Conservation (phyloP, 1,140 invertebrate genomes). For the Hycleus cichorii region DNA sequence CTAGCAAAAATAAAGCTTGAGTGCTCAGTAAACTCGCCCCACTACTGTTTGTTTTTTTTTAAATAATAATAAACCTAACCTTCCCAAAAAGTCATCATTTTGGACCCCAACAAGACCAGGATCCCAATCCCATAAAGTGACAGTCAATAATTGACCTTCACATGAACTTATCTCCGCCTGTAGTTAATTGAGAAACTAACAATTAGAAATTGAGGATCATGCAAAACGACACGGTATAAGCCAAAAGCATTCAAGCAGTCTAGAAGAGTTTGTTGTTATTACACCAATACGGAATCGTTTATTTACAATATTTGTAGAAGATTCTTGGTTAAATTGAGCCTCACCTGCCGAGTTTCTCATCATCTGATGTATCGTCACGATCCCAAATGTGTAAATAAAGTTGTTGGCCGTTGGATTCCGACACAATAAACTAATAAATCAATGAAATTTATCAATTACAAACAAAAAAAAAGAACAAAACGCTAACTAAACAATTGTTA, state of each 20-base stretch:
- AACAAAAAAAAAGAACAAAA: constrained; percentile 26
- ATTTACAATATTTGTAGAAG: constrained; percentile 1
- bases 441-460: constrained; percentile 34
- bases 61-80: constrained; percentile 44
- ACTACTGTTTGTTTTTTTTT: too few relatives aligned
- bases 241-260: background rate
- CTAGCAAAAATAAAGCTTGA: constrained; percentile 7
- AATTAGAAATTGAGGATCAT: background rate
- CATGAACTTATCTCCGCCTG: constrained; percentile 64
- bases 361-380: constrained; percentile 74
- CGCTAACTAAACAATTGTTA: background rate
- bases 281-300: background rate
- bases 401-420: constrained; percentile 60
- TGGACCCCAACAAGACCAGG: constrained; percentile 67
- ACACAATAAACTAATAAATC: constrained; percentile 44
- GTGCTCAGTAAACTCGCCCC: constrained; percentile 1
- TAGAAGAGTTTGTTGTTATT: background rate
- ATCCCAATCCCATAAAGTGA: constrained; percentile 81
- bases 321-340: constrained; percentile 18
- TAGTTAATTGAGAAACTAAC: constrained; percentile 3
- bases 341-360: constrained; percentile 78
- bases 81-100: constrained; percentile 80
- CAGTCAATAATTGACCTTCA: constrained; percentile 60
- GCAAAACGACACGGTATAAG: background rate
- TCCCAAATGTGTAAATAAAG: constrained; percentile 74